Conservation (phyloP, 2,113 vertebrate species). For the Cnemophilus loriae region DNA sequence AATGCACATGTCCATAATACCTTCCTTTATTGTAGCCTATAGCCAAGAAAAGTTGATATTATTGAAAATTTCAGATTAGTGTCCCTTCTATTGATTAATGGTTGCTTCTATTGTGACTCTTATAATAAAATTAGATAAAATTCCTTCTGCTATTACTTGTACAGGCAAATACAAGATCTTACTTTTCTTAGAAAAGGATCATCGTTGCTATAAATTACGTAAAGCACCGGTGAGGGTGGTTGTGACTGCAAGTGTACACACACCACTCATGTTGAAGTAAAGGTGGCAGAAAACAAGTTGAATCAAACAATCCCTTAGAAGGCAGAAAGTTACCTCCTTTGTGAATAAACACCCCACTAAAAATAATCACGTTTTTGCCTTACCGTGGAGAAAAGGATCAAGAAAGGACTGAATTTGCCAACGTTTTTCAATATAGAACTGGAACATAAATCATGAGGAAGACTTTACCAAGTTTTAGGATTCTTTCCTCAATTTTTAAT, state of each 20-base stretch:
- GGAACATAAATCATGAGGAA: not conserved
- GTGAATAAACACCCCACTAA: not conserved
- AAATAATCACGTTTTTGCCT: not conserved
- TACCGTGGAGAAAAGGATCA: not conserved
- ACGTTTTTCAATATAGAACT: not conserved
- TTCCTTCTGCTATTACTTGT: not conserved
- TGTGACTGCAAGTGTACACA: not conserved
- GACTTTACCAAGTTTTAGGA: not conserved
- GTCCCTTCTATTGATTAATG: not conserved
- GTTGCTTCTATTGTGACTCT: not conserved
- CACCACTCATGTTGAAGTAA: not conserved
- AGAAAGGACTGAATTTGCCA: not conserved
- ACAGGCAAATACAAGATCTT: not conserved
- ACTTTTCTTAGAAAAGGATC: not conserved
- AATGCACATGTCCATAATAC: not conserved
- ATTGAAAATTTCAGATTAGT: not conserved
- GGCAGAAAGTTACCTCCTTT: not conserved
- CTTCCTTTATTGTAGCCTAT: not conserved
- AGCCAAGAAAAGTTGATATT: not conserved
- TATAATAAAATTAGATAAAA: not conserved
- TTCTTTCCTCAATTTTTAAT: not conserved
- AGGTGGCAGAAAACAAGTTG: not conserved
- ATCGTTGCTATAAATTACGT: not conserved
- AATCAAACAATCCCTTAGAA: not conserved
- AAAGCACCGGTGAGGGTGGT: not conserved